Evolutionary conservation across 2,797 vertebrate genomes (phyloP), one percentile per base, ranked within the genome.

Genomic region (Syndactyla subalaris): DNA sequence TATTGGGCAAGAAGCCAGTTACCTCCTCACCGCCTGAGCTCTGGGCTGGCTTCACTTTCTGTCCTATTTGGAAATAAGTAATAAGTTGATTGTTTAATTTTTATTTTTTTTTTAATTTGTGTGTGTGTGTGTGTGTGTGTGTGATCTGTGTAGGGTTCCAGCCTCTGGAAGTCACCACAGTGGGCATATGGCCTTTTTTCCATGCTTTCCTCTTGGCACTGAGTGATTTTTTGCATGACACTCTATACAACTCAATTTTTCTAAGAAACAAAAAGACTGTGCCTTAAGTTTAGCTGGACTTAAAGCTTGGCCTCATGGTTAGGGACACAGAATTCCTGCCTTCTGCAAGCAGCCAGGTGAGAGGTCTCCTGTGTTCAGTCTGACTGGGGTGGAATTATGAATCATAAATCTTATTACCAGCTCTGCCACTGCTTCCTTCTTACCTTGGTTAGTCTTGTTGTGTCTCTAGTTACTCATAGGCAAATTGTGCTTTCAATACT

Each of bases 1-100:
- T n/a, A 43, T 89, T 32, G 76, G 94, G 95, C 86, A 51, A 67
- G 73, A 4, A 87, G 91, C 91, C 95, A 96, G 72, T 45, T 59
- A 63, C 72, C 94, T 95, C 92, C 85, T 92, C 59, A 19, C 85
- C 84, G 84, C 74, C 32, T 16, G 29, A 78, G 74, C 72, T 76
- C 59, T 13, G 59, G 46, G 71, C 54, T 93, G 77, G 39, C 77
- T 95, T 18, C 4, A 1, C 66, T 85, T 38, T 8, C 83, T 74
- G 65, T 73, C 76, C 77, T 29, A 10, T 82, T 92, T 95, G 79
- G 66, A 85, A 94, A 61, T 7, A 34, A 85, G 20, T 6, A 49
- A 80, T 45, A 24, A 77, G 49, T 70, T 71, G 48, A 74, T 20
- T 63, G 79, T 3, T 34, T 24, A 29, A 29, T 4, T 14, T 13